Conservation (phyloP, 2,888 invertebrate genomes). For the Cataglyphis altisquamis region DNA sequence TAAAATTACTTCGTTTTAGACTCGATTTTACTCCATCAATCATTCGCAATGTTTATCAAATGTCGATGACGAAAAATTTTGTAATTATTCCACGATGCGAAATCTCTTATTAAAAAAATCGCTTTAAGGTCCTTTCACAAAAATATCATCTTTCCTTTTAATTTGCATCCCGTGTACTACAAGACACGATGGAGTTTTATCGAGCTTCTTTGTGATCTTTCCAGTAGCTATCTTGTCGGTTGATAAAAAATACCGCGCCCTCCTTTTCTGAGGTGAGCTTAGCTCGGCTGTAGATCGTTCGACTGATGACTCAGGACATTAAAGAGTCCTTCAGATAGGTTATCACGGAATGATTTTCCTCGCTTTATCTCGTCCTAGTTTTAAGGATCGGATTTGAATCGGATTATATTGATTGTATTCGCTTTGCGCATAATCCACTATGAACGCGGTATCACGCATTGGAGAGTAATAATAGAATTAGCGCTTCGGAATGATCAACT, state of each 20-base stretch:
- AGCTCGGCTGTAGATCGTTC: conserved; percentile 54
- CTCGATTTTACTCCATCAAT: background rate
- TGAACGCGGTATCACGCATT: conserved; percentile 6
- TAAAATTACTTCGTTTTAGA: conserved; percentile 12
- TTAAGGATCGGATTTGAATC: conserved; percentile 33
- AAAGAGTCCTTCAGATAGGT: conserved; percentile 72
- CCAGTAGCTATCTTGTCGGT: conserved; percentile 43
- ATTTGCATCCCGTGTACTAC: conserved; percentile 39
- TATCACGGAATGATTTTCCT: conserved; percentile 66
- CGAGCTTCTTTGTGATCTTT: conserved; percentile 32
- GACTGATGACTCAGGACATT: conserved; percentile 71
- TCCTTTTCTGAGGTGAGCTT: conserved; percentile 25
- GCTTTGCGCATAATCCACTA: conserved; percentile 19
- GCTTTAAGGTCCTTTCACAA: background rate
- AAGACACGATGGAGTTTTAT: conserved; percentile 12
- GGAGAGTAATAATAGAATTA: conserved; percentile 25
- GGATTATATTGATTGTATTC: conserved; percentile 51
- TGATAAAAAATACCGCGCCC: conserved; percentile 40
- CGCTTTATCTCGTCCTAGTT: conserved; percentile 45
- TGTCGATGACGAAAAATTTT: background rate
- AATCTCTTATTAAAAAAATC: background rate
- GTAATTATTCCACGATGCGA: background rate
- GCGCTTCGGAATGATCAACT: conserved; percentile 19
- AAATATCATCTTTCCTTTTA: conserved; percentile 19
- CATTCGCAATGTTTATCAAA: background rate